These are phyloP conservation scores for Synanthedon vespiformis DNA, from an alignment of 2,888 invertebrate species.

Conservation along the genomic window DNA sequence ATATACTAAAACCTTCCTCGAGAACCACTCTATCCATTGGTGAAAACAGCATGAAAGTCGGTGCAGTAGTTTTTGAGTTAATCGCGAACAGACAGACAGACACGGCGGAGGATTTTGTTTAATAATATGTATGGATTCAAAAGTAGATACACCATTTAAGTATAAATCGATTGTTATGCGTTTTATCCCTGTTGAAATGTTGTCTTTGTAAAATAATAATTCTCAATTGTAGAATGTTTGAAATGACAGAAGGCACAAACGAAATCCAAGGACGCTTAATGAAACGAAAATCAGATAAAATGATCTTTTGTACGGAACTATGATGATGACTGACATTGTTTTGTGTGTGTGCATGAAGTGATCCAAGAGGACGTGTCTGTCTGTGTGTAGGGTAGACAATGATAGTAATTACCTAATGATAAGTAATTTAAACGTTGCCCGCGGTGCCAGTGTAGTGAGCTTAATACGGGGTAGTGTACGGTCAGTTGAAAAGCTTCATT, in stretches of 20 bases:
- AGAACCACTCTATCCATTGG: no score
- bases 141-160: no score
- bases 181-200: no score
- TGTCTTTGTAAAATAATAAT: no score
- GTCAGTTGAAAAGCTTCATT: conserved; percentile 23
- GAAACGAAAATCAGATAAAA: not conserved
- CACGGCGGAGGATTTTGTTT: no score
- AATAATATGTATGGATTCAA: no score
- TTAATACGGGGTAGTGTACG: conserved; percentile 33
- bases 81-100: no score
- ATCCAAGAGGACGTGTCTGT: conserved; percentile 8
- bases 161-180: no score
- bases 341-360: conserved; percentile 3
- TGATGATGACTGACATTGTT: conserved; percentile 24
- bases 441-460: conserved; percentile 49
- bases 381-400: conserved; percentile 39
- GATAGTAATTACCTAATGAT: conserved; percentile 71
- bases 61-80: no score
- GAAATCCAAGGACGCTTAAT: not conserved
- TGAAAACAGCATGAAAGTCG: no score
- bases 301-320: conserved; percentile 1
- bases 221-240: not conserved
- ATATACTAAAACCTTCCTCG: no score
- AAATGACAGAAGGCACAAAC: not conserved
- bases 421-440: conserved; percentile 64